These are phyloP conservation scores for Phyllostomus hastatus DNA, from an alignment of 2,113 vertebrate genomes.

Conservation along the genomic window DNA sequence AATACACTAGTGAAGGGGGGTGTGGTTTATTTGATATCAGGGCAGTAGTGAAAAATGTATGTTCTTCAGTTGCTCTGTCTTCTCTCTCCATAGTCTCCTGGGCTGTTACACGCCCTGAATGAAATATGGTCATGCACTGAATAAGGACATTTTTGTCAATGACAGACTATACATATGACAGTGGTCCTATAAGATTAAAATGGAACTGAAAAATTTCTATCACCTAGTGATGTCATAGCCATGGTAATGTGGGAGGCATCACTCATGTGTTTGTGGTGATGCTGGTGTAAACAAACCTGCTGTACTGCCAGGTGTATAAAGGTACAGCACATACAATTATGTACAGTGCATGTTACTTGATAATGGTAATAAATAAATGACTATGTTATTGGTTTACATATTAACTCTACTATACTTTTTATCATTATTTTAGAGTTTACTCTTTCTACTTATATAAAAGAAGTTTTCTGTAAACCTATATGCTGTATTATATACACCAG, in stretches of 20 bases:
- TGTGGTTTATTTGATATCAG: background rate
- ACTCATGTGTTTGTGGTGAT: background rate
- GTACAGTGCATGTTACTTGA: too few species aligned
- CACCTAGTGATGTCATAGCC: background rate
- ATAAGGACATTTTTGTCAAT: background rate
- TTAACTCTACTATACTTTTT: background rate
- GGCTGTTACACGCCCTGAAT: background rate
- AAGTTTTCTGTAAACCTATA: background rate
- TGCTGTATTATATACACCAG: background rate
- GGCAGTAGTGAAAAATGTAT: background rate
- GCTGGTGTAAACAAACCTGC: too few species aligned
- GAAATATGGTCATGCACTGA: background rate
- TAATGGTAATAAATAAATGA: background rate
- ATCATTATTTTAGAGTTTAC: background rate
- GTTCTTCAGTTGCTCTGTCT: background rate
- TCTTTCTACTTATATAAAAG: background rate
- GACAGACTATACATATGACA: background rate
- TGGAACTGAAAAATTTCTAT: background rate
- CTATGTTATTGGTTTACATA: background rate
- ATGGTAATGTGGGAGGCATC: background rate
- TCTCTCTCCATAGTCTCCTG: background rate
- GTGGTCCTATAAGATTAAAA: background rate
- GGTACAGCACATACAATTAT: too few species aligned
- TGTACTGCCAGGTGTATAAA: background rate
- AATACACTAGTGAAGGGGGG: rapidly evolving